A percentile compares a stretch with the other conserved stretches of the same genome.
Conservation (phyloP, 2,113 vertebrate species). For the Gadus macrocephalus region DNA sequence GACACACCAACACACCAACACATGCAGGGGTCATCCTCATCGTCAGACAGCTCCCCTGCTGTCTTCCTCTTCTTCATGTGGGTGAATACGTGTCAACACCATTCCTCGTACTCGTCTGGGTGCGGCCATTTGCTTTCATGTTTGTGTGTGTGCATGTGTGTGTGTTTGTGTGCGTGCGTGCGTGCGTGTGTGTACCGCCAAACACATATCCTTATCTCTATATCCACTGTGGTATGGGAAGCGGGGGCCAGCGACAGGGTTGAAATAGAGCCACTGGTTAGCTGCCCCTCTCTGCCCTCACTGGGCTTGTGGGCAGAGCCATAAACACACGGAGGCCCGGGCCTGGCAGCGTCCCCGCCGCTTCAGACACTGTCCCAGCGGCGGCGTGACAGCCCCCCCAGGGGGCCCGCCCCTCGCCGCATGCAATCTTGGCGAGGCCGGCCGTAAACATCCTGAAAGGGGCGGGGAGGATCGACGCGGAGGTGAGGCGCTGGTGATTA, state of each 20-base stretch:
- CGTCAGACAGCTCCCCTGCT: too few species aligned
- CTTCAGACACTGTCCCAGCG: conserved; percentile 51
- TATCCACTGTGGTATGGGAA: background rate
- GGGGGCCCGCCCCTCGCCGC: conserved; percentile 25
- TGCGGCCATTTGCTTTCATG: background rate
- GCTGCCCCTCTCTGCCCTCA: conserved; percentile 34
- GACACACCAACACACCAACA: background rate
- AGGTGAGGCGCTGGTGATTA: conserved; percentile 14
- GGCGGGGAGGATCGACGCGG: conserved; percentile 4
- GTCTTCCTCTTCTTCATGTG: background rate
- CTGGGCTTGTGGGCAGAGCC: conserved; percentile 48
- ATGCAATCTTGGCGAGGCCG: conserved; percentile 51
- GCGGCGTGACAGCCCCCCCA: conserved; percentile 30
- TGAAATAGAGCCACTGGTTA: conserved; percentile 50
- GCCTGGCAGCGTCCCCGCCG: conserved; percentile 50
- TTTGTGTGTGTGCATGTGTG: conserved; percentile 5
- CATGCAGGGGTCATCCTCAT: background rate
- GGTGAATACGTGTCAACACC: background rate
- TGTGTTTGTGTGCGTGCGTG: background rate
- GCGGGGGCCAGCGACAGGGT: conserved; percentile 11
- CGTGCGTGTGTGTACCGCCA: conserved; percentile 3
- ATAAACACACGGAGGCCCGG: conserved; percentile 47
- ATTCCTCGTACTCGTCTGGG: background rate
- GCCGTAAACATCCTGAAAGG: conserved; percentile 19
- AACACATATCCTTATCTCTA: too few species aligned